Percentiles rank a stretch among this genome's conserved stretches.
Conservation (phyloP, 2,888 invertebrate species). For the Nomada goodeniana region DNA sequence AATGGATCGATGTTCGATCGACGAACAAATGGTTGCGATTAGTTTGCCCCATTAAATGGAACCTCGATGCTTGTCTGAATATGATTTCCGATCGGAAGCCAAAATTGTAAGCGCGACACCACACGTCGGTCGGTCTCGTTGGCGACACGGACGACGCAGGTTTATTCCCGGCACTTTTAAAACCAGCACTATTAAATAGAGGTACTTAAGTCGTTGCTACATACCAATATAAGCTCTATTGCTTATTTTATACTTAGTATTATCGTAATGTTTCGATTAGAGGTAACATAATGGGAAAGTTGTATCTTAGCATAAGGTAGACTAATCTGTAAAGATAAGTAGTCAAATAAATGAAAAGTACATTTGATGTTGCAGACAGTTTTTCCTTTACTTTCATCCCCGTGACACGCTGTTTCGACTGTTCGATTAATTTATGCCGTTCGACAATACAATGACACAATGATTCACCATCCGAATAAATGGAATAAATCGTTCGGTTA, state of each 20-base stretch:
- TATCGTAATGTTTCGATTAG: slow-evolving; percentile 81
- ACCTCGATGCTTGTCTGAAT: slow-evolving; percentile 62
- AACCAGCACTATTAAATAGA: slow-evolving; percentile 72
- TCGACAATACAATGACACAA: too few species aligned
- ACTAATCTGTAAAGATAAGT: slow-evolving; percentile 83
- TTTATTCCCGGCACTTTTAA: slow-evolving; percentile 76
- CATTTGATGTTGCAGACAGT: slow-evolving; percentile 77
- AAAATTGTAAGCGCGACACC: slow-evolving; percentile 46
- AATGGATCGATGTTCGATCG: slow-evolving; percentile 62
- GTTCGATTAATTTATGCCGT: too few species aligned
- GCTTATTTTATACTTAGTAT: slow-evolving; percentile 84
- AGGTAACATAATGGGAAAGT: slow-evolving; percentile 82
- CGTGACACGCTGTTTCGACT: neutral
- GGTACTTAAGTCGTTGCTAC: slow-evolving; percentile 83
- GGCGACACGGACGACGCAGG: slow-evolving; percentile 59
- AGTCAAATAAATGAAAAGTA: slow-evolving; percentile 84
- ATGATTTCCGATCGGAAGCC: slow-evolving; percentile 58
- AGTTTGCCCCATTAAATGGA: slow-evolving; percentile 42
- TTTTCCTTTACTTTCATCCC: slow-evolving; percentile 45
- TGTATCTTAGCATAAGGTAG: slow-evolving; percentile 83
- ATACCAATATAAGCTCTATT: slow-evolving; percentile 82
- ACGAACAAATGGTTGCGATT: slow-evolving; percentile 52
- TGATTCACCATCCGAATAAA: too few species aligned
- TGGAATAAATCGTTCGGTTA: too few species aligned
- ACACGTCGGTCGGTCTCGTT: slow-evolving; percentile 55